phyloP scores from a whole-genome alignment of 1,140 invertebrate genomes.

The Stenopsyche tienmushanensis region DNA sequence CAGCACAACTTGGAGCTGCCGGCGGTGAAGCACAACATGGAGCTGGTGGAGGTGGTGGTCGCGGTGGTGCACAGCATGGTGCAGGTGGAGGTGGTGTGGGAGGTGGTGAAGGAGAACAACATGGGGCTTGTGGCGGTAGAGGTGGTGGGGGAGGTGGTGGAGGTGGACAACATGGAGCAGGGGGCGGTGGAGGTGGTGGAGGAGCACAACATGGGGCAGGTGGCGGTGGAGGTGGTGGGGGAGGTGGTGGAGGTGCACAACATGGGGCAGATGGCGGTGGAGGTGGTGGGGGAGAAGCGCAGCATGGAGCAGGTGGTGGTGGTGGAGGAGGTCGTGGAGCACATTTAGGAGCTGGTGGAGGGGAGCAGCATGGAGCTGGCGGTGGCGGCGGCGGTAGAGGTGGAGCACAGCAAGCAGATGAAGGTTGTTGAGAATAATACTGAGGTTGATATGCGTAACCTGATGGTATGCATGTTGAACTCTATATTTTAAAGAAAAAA shows the following conservation, averaged over 20 bases:
- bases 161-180: background rate
- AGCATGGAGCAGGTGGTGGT: no score
- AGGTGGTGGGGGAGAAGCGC: background rate
- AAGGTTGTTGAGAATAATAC: no score
- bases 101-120: conserved; percentile 1
- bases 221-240: background rate
- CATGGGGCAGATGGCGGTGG: background rate
- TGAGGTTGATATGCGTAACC: no score
- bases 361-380: no score
- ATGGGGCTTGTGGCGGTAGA: background rate
- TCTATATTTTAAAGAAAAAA: no score
- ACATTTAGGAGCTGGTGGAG: no score
- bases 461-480: no score
- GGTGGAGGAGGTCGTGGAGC: no score
- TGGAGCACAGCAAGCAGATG: no score
- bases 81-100: conserved; percentile 1
- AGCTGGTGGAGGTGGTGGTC: background rate
- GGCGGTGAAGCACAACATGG: no score
- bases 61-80: background rate
- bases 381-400: no score
- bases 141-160: background rate
- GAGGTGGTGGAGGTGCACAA: background rate
- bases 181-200: background rate
- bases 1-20: background rate
- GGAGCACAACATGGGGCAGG: background rate